Conservation (phyloP, 2,797 vertebrate species). For the Bucorvus abyssinicus region DNA sequence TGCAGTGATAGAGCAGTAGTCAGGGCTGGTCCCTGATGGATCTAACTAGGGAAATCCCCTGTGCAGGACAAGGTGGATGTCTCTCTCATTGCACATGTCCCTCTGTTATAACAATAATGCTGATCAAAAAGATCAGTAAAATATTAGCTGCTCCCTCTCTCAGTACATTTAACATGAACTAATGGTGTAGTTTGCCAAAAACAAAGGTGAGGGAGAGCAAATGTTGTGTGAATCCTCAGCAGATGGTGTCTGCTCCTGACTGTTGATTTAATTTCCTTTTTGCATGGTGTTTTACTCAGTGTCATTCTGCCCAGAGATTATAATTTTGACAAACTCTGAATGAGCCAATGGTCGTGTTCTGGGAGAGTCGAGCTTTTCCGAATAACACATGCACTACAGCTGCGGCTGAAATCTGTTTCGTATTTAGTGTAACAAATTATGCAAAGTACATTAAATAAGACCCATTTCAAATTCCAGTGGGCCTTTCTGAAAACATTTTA, state of each 20-base stretch:
- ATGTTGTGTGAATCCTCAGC: not conserved
- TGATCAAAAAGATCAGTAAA: not conserved
- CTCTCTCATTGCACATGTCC: not conserved
- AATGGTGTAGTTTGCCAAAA: not conserved
- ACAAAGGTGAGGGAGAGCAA: not conserved
- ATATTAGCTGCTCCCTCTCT: not conserved
- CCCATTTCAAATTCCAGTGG: conserved; percentile 69
- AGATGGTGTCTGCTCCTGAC: not conserved
- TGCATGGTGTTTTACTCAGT: not conserved
- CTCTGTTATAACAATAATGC: not conserved
- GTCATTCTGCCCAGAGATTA: not conserved
- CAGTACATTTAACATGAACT: not conserved
- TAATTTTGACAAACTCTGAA: not conserved
- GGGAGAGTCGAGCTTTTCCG: not conserved
- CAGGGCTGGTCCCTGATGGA: not conserved
- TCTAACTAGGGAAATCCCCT: not conserved
- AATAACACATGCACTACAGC: conserved; percentile 41
- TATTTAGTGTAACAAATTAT: conserved; percentile 73
- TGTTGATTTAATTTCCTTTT: not conserved
- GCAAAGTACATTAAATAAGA: conserved; percentile 72
- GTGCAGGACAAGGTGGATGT: not conserved
- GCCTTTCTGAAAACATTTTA: conserved; percentile 59
- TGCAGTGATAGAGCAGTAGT: not conserved
- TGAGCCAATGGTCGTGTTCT: not conserved
- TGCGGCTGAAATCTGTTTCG: conserved; percentile 69